Percentiles rank a stretch among this genome's conserved stretches.
phyloP scores from a whole-genome alignment of 1,140 invertebrate genomes.

The Drosophila truncata region DNA sequence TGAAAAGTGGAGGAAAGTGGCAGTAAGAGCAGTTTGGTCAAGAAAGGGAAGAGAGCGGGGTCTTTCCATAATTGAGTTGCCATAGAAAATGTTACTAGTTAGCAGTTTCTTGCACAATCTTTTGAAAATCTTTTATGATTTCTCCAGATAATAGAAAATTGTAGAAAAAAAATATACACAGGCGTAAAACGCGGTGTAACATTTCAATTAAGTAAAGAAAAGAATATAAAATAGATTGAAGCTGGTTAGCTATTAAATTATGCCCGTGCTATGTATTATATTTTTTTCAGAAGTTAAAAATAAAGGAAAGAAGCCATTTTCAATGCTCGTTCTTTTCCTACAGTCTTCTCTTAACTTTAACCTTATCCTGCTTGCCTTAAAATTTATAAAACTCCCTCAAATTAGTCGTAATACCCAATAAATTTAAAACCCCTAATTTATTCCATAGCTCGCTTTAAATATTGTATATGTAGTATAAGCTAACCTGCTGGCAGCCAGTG shows the following conservation, averaged over 20 bases:
- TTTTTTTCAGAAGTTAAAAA: no score
- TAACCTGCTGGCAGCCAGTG: conserved; percentile 2
- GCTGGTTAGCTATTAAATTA: no score
- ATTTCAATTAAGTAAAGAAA: not conserved
- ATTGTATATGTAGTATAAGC: not conserved
- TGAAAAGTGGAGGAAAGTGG: conserved; percentile 8
- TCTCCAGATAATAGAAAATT: not conserved
- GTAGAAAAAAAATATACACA: no score
- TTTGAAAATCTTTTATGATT: conserved; percentile 1
- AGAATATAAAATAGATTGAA: not conserved
- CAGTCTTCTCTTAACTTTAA: no score
- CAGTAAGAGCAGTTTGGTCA: not conserved
- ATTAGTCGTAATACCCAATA: not conserved
- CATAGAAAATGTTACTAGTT: conserved; percentile 7
- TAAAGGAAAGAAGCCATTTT: no score
- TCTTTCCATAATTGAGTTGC: not conserved
- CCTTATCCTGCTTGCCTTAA: not conserved
- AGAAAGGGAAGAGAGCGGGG: not conserved
- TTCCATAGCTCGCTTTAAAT: not conserved
- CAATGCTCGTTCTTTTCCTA: no score
- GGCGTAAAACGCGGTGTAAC: not conserved
- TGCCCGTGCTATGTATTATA: no score
- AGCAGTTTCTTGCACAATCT: not conserved
- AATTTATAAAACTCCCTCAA: not conserved
- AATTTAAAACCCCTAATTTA: conserved; percentile 6